Evolutionary conservation across 1,140 invertebrate genomes (phyloP).

Genomic region (Drosophila ananassae): DNA sequence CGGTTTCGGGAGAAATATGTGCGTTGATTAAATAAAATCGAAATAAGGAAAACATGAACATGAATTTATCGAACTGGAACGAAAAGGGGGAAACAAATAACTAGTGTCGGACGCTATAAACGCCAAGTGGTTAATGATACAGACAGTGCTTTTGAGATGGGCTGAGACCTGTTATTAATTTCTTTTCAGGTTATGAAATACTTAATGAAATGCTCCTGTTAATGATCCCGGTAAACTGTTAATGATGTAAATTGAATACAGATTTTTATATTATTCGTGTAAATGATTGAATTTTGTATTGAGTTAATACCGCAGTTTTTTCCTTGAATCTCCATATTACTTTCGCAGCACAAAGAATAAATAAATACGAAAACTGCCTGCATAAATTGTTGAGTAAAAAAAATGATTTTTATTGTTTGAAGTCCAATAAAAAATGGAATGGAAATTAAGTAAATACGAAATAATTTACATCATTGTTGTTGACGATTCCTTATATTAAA

Average conservation of each 20-base stretch:
- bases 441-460: slow-evolving; percentile 69
- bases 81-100: background rate
- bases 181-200: too few species aligned
- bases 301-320: background rate
- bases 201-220: too few species aligned
- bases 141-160: background rate
- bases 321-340: slow-evolving; percentile 11
- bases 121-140: background rate
- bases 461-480: slow-evolving; percentile 57
- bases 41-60: slow-evolving; percentile 14
- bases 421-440: slow-evolving; percentile 50
- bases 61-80: slow-evolving; percentile 25
- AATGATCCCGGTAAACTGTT: too few species aligned
- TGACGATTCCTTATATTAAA: slow-evolving; percentile 10
- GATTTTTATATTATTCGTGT: too few species aligned
- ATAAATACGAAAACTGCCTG: slow-evolving; percentile 24
- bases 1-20: slow-evolving; percentile 44
- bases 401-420: slow-evolving; percentile 52
- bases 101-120: background rate
- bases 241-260: too few species aligned
- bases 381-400: slow-evolving; percentile 38
- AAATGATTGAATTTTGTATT: background rate
- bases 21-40: slow-evolving; percentile 32
- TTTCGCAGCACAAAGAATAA: slow-evolving; percentile 29
- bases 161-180: too few species aligned